A percentile compares a stretch with the other conserved stretches of the same genome.
These are phyloP conservation scores for Elegia similella DNA, from an alignment of 2,888 invertebrate species.

Conservation along the genomic window DNA sequence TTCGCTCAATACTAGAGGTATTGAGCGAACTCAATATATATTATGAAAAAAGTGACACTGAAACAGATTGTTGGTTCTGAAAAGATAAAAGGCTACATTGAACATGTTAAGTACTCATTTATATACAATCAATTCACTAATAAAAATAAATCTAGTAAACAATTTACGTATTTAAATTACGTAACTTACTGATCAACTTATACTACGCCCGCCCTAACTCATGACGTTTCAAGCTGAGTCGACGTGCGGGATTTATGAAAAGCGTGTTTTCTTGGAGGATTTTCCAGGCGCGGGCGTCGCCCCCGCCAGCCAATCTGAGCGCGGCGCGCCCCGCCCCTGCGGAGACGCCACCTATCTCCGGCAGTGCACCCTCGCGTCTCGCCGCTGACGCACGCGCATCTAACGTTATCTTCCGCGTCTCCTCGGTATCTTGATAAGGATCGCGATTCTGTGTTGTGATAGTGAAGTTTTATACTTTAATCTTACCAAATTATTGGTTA, in stretches of 20 bases:
- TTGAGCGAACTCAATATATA: no score
- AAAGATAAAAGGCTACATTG: no score
- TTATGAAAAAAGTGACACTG: no score
- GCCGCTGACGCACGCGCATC: slow-evolving; percentile 42
- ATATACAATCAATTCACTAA: background rate
- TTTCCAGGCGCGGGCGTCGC: slow-evolving; percentile 24
- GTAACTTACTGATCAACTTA: background rate
- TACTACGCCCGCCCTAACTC: slow-evolving; percentile 21
- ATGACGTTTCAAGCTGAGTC: slow-evolving; percentile 22
- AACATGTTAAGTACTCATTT: no score
- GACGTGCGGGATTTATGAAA: slow-evolving; percentile 41
- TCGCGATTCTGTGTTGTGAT: slow-evolving; percentile 27
- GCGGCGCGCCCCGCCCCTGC: slow-evolving; percentile 30
- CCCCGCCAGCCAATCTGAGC: slow-evolving; percentile 32
- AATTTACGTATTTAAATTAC: no score
- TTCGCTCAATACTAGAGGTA: no score
- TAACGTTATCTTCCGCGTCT: slow-evolving; percentile 30
- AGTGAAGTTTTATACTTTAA: slow-evolving; percentile 10
- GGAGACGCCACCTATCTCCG: slow-evolving; percentile 25
- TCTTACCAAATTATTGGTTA: background rate
- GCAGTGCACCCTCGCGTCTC: slow-evolving; percentile 54
- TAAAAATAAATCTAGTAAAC: no score
- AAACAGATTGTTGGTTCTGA: no score
- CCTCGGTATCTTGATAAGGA: slow-evolving; percentile 31
- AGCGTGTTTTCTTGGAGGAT: slow-evolving; percentile 39